A percentile compares a stretch with the other conserved stretches of the same genome.
Conservation (phyloP, 1,140 invertebrate genomes). For the Ridgeia piscesae region DNA sequence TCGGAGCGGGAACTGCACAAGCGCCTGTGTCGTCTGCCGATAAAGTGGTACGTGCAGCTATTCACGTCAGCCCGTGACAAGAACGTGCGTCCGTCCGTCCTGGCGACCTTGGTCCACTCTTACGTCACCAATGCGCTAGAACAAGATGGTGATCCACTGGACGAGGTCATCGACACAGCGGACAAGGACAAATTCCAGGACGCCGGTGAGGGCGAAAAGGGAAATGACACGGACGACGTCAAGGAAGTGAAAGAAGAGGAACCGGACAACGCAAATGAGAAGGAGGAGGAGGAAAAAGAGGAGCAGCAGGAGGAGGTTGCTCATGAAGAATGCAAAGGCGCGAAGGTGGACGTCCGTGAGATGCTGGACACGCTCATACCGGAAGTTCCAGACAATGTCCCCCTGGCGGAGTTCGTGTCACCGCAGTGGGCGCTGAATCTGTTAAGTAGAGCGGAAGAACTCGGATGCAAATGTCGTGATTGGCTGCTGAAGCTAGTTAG, state of each 20-base stretch:
- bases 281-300: conserved; percentile 19
- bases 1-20: not conserved
- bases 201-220: not conserved
- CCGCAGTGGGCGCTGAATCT: conserved; percentile 49
- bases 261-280: conserved; percentile 28
- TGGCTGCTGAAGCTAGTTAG: conserved; percentile 36
- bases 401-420: conserved; percentile 39
- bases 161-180: not conserved
- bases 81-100: conserved; percentile 35
- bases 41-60: conserved; percentile 45
- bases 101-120: conserved; percentile 40
- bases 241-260: not conserved
- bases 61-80: conserved; percentile 38
- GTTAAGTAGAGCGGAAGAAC: conserved; percentile 40
- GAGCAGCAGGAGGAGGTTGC: conserved; percentile 13
- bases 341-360: conserved; percentile 33
- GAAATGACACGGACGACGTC: not conserved
- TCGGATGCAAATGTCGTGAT: conserved; percentile 42
- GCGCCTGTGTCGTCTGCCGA: conserved; percentile 37
- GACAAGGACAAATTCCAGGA: conserved; percentile 11
- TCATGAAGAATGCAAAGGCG: conserved; percentile 15
- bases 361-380: conserved; percentile 43
- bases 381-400: conserved; percentile 45
- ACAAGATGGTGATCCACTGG: not conserved
- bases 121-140: conserved; percentile 34